phyloP scores from a whole-genome alignment of 2,888 invertebrate genomes.

The Acronicta leporina region DNA sequence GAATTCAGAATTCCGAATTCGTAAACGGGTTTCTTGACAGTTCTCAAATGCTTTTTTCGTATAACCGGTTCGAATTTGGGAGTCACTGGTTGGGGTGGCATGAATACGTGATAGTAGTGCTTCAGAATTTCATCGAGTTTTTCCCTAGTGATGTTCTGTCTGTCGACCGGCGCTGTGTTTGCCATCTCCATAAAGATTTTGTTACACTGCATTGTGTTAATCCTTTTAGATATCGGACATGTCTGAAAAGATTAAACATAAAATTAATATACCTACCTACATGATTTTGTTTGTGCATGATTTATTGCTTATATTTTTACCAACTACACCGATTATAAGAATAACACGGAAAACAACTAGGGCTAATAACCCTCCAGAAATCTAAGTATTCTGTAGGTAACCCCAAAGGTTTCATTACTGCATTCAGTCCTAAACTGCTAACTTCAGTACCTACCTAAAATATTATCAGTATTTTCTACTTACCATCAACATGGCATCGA shows the following conservation, averaged over 20 bases:
- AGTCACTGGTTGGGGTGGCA: slow-evolving; percentile 38
- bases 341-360: too few relatives aligned
- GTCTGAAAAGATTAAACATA: slow-evolving; percentile 63
- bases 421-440: too few relatives aligned
- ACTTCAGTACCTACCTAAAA: too few relatives aligned
- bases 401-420: too few relatives aligned
- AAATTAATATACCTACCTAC: too few relatives aligned
- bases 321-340: too few relatives aligned
- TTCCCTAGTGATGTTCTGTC: slow-evolving; percentile 52
- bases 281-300: too few relatives aligned
- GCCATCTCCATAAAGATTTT: slow-evolving; percentile 67
- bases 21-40: slow-evolving; percentile 58
- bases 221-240: slow-evolving; percentile 72
- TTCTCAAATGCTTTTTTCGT: slow-evolving; percentile 33
- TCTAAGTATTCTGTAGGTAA: too few relatives aligned
- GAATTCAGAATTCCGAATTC: slow-evolving; percentile 69
- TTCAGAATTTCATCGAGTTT: slow-evolving; percentile 59
- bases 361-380: too few relatives aligned
- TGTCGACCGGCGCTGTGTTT: slow-evolving; percentile 55
- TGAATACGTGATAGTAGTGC: slow-evolving; percentile 65
- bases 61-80: slow-evolving; percentile 13
- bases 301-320: too few relatives aligned
- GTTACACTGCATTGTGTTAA: slow-evolving; percentile 65
- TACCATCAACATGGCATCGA: slow-evolving; percentile 81
- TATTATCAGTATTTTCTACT: slow-evolving; percentile 41